These are phyloP conservation scores for Goniozus legneri DNA, from an alignment of 1,140 invertebrate genomes.

Conservation along the genomic window DNA sequence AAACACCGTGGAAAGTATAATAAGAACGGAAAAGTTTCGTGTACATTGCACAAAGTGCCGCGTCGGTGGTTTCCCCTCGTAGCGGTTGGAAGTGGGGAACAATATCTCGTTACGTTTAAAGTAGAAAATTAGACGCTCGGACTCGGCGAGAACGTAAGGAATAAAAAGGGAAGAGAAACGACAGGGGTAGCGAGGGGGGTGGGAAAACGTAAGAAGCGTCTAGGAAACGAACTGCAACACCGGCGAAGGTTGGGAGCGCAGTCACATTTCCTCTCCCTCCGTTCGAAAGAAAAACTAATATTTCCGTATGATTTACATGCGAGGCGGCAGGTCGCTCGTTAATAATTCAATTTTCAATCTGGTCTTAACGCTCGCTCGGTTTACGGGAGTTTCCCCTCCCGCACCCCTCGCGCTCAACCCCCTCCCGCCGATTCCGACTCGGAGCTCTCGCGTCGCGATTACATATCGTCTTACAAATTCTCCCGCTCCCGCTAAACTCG, in stretches of 20 bases:
- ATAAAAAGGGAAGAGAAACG: constrained; percentile 1
- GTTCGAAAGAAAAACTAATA: constrained; percentile 29
- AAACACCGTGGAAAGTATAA: too few relatives aligned
- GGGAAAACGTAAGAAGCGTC: constrained; percentile 3
- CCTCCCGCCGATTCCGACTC: not conserved
- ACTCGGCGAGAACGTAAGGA: not conserved
- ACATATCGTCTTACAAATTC: not conserved
- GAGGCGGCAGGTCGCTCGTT: constrained; percentile 27
- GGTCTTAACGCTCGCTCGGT: constrained; percentile 28
- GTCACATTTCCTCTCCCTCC: constrained; percentile 13
- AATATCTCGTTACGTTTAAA: constrained; percentile 11
- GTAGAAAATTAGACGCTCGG: constrained; percentile 18
- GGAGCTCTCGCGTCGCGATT: not conserved
- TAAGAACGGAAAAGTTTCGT: too few relatives aligned
- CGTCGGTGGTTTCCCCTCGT: constrained; percentile 3
- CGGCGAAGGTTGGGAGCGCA: not conserved
- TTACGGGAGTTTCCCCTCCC: constrained; percentile 12
- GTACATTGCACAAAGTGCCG: not conserved
- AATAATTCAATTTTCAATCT: constrained; percentile 44
- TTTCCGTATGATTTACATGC: constrained; percentile 40
- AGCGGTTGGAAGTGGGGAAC: too few relatives aligned
- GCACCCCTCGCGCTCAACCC: not conserved
- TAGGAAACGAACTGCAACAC: constrained; percentile 8
- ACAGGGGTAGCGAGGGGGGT: not conserved
- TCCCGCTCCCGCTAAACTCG: constrained; percentile 6